Percentiles rank a stretch among this genome's conserved stretches.
phyloP scores from a whole-genome alignment of 2,797 vertebrate genomes.

The Rhinichthys osculus region DNA sequence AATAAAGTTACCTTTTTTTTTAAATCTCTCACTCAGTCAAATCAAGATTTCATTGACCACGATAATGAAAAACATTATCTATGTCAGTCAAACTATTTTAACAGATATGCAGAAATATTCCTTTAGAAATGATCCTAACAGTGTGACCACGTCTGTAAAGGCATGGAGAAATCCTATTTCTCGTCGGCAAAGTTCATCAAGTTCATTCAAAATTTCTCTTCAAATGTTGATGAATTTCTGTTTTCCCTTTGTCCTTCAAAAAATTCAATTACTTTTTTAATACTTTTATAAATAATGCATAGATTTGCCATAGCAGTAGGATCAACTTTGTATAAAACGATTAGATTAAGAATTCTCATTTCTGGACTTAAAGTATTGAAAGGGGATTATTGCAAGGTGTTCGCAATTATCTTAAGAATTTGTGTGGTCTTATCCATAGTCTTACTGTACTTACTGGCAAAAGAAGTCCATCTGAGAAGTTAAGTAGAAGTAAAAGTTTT shows the following conservation, averaged over 20 bases:
- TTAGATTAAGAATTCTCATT: slow-evolving; percentile 45
- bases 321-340: slow-evolving; percentile 39
- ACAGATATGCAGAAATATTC: background rate
- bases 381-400: slow-evolving; percentile 18
- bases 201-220: background rate
- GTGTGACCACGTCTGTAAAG: background rate
- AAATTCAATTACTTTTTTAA: slow-evolving; percentile 24
- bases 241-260: slow-evolving; percentile 50
- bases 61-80: background rate
- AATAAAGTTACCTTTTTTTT: too few relatives aligned
- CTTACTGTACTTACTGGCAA: background rate
- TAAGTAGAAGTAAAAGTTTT: background rate
- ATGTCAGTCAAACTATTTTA: background rate
- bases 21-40: too few relatives aligned
- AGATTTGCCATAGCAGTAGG: slow-evolving; percentile 14
- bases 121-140: background rate
- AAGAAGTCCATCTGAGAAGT: background rate
- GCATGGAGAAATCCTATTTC: background rate
- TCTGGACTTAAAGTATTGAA: slow-evolving; percentile 20
- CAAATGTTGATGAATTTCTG: slow-evolving; percentile 23
- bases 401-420: slow-evolving; percentile 8
- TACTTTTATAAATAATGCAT: slow-evolving; percentile 28
- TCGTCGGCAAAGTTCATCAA: background rate
- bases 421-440: slow-evolving; percentile 2
- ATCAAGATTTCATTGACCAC: background rate